Percentiles rank a stretch among this genome's conserved stretches.
phyloP scores from a whole-genome alignment of 2,113 vertebrate genomes.

The Dasyprocta punctata region DNA sequence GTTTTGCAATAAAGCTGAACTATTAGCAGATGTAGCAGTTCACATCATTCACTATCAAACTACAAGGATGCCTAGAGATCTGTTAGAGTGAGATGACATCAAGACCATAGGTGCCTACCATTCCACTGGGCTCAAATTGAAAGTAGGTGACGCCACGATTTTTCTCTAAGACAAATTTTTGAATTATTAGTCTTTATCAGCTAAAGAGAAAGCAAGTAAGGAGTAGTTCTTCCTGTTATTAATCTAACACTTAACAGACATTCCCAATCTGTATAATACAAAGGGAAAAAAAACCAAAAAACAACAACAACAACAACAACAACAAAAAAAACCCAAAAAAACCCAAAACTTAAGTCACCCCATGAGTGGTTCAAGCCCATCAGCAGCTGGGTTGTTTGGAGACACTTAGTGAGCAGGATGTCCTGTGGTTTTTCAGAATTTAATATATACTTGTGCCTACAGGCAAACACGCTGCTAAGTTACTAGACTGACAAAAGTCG shows the following conservation, averaged over 20 bases:
- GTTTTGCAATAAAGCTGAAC: background rate
- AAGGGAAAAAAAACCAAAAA: background rate
- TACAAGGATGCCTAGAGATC: background rate
- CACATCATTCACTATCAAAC: background rate
- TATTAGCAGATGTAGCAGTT: background rate
- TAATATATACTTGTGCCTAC: background rate
- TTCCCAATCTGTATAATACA: background rate
- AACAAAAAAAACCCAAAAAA: too few relatives aligned
- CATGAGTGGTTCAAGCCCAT: background rate
- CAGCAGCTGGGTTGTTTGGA: too few relatives aligned
- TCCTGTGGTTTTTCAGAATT: background rate
- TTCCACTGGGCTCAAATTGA: background rate
- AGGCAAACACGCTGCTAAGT: background rate
- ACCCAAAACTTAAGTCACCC: background rate
- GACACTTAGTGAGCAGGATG: background rate
- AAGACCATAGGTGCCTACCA: background rate
- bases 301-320: too few relatives aligned
- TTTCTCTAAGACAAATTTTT: constrained; percentile 32
- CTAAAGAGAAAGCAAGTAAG: background rate
- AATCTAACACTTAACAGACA: background rate
- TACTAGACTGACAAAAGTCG: background rate
- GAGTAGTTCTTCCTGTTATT: background rate
- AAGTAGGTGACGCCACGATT: background rate
- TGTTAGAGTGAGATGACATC: background rate
- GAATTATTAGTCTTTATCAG: background rate